A percentile compares a stretch with the other conserved stretches of the same genome.
phyloP scores from a whole-genome alignment of 2,888 invertebrate species.

The Altica lythri region DNA sequence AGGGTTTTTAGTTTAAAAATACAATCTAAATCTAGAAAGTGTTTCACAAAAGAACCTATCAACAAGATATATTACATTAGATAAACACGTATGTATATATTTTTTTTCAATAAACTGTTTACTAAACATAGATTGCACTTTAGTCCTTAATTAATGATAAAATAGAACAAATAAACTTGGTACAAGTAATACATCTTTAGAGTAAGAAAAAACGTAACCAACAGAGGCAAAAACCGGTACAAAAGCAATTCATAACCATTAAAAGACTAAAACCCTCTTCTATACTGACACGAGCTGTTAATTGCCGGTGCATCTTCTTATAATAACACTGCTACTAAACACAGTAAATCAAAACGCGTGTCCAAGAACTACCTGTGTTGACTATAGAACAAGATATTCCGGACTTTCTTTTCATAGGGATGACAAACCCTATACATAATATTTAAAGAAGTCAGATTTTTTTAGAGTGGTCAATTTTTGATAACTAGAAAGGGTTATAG shows the following conservation, averaged over 20 bases:
- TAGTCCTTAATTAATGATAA: no score
- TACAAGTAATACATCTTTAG: no score
- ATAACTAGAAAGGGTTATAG: not conserved
- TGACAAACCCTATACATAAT: not conserved
- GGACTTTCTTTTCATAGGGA: not conserved
- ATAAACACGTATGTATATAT: no score
- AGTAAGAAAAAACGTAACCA: no score
- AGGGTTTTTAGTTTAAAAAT: no score
- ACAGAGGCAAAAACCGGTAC: no score
- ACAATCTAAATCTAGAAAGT: no score
- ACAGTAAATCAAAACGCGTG: conserved; percentile 20
- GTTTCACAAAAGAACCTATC: no score
- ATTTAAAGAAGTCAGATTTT: not conserved
- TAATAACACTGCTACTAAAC: conserved; percentile 45
- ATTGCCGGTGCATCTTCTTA: conserved; percentile 45
- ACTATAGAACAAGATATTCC: conserved; percentile 17
- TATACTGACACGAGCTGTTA: conserved; percentile 30
- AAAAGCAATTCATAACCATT: conserved; percentile 5
- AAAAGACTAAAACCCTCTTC: conserved; percentile 15
- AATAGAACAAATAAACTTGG: no score
- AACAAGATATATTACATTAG: no score
- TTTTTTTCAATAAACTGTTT: no score
- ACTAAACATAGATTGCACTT: no score
- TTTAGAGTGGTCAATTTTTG: not conserved
- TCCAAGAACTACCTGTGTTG: conserved; percentile 25